A percentile compares a stretch with the other conserved stretches of the same genome.
phyloP scores from a whole-genome alignment of 2,797 vertebrate genomes.

The Chromis chromis region DNA sequence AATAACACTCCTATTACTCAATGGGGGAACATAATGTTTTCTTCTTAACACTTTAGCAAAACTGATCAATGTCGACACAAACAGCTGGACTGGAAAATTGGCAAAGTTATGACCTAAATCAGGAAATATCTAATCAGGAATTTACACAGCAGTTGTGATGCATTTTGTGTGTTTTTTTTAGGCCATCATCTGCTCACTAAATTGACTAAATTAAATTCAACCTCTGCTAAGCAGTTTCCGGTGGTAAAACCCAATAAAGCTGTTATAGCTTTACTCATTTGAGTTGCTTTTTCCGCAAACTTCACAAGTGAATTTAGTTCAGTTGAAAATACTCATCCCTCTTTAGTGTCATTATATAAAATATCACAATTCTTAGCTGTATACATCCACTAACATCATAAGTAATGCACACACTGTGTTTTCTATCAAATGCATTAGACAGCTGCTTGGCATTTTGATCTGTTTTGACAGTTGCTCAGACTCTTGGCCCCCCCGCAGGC shows the following conservation, averaged over 20 bases:
- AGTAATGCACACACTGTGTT: background rate
- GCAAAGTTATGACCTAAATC: background rate
- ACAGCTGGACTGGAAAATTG: background rate
- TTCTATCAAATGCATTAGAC: background rate
- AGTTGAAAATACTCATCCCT: background rate
- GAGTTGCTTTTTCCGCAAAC: background rate
- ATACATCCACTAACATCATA: background rate
- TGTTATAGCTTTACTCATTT: background rate
- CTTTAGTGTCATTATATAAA: background rate
- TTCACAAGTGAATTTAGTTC: background rate
- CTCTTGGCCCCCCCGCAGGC: background rate
- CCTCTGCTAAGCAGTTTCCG: background rate
- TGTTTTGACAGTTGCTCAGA: conserved; percentile 6
- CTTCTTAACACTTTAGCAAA: background rate
- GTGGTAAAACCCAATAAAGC: background rate
- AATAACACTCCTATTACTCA: background rate
- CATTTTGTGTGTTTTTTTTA: background rate
- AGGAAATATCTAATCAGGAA: background rate
- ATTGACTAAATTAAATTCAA: conserved; percentile 2
- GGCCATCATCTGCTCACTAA: background rate
- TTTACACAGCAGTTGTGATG: background rate
- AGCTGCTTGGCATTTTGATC: background rate
- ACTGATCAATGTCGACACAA: background rate
- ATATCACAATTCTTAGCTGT: background rate
- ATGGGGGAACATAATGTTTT: background rate